These are phyloP conservation scores for Drosophila longiperda DNA, from an alignment of 2,888 invertebrate species.

Conservation along the genomic window DNA sequence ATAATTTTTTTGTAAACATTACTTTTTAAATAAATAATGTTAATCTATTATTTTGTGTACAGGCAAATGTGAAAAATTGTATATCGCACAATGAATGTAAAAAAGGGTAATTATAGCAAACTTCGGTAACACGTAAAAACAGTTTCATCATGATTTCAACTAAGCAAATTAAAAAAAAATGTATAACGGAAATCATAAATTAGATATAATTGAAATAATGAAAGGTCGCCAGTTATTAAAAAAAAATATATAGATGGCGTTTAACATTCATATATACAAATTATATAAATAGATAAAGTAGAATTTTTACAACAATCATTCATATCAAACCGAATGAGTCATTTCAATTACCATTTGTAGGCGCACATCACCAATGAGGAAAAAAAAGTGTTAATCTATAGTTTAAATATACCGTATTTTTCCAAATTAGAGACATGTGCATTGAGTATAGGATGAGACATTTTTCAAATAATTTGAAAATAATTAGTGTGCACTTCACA, in stretches of 20 bases:
- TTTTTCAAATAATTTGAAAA: background rate
- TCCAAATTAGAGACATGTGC: background rate
- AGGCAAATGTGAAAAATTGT: background rate
- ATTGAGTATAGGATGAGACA: constrained; percentile 3
- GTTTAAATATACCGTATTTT: constrained; percentile 18
- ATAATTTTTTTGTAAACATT: background rate
- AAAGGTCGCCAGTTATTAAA: constrained; percentile 5
- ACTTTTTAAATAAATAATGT: background rate
- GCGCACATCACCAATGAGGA: background rate
- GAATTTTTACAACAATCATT: constrained; percentile 15
- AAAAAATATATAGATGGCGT: background rate
- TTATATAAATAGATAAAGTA: background rate
- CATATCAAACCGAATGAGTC: constrained; percentile 32
- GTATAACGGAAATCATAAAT: constrained; percentile 12
- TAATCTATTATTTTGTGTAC: background rate
- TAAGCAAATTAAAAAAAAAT: constrained; percentile 11
- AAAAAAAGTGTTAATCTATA: constrained; percentile 30
- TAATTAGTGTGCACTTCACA: background rate
- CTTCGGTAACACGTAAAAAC: background rate
- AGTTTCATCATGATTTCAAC: background rate
- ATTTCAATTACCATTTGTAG: constrained; percentile 29
- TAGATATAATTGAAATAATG: constrained; percentile 43
- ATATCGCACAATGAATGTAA: background rate
- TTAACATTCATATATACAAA: constrained; percentile 18
- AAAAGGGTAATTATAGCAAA: background rate